Evolutionary conservation across 2,113 vertebrate genomes (phyloP).

Genomic region (Alouatta palliata): DNA sequence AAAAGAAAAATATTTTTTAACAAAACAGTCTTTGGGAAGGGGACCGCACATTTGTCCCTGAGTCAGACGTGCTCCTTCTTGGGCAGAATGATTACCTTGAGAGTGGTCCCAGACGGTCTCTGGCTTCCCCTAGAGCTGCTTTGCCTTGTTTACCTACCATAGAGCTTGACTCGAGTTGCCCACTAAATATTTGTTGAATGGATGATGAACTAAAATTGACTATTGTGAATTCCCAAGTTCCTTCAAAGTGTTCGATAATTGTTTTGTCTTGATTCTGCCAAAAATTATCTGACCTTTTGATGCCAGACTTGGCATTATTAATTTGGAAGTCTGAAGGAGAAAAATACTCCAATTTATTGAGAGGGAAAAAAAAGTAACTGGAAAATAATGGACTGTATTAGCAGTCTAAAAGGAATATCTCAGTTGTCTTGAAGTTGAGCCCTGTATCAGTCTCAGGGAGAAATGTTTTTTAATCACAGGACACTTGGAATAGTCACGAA

Average conservation of each 20-base stretch:
- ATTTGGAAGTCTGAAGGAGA: neutral
- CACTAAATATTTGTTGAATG: neutral
- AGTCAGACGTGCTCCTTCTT: neutral
- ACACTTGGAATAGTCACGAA: neutral
- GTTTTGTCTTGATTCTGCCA: neutral
- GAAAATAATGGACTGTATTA: neutral
- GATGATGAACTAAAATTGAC: neutral
- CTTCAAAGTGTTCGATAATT: neutral
- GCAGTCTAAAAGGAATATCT: neutral
- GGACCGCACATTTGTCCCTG: fast-evolving
- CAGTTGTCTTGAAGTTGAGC: neutral
- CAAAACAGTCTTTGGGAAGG: neutral
- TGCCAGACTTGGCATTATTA: neutral
- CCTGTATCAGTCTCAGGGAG: neutral
- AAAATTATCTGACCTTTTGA: neutral
- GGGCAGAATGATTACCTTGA: neutral
- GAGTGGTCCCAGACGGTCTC: neutral
- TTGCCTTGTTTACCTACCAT: neutral
- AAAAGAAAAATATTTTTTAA: too few species aligned
- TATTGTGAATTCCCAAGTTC: neutral
- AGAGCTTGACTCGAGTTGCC: neutral
- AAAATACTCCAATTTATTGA: neutral
- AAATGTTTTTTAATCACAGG: neutral
- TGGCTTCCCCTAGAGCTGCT: neutral
- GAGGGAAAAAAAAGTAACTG: neutral